Evolutionary conservation across 2,797 vertebrate genomes (phyloP).

Genomic region (Tadarida brasiliensis): DNA sequence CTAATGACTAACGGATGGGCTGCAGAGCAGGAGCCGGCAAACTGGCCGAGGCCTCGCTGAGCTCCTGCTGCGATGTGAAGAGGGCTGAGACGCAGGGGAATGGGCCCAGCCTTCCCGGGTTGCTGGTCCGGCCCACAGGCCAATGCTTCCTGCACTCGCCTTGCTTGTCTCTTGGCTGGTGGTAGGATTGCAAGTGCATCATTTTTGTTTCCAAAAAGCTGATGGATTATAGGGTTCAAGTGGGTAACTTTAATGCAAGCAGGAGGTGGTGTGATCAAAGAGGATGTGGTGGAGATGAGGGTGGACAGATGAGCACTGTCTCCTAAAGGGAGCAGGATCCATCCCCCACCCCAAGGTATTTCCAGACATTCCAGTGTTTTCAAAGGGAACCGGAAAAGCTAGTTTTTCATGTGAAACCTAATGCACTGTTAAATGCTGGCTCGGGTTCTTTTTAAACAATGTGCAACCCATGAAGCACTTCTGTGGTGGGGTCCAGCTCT

Average conservation of each 20-base stretch:
- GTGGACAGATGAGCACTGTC: rapidly evolving
- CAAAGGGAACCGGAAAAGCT: neutral
- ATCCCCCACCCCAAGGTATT: rapidly evolving
- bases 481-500: neutral
- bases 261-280: neutral
- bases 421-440: neutral
- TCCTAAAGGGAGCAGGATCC: neutral
- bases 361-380: neutral
- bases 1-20: constrained; percentile 48
- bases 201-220: neutral
- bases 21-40: neutral
- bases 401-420: neutral
- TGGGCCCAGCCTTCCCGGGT: neutral
- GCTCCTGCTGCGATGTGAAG: neutral
- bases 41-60: neutral
- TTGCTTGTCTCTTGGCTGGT: neutral
- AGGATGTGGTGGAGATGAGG: neutral
- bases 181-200: neutral
- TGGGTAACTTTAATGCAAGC: neutral
- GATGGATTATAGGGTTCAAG: neutral
- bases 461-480: neutral
- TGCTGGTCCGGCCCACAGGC: neutral
- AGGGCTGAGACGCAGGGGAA: neutral
- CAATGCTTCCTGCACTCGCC: neutral
- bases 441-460: neutral